Evolutionary conservation across 2,797 vertebrate genomes (phyloP).

Genomic region (Xenentodon cancila): DNA sequence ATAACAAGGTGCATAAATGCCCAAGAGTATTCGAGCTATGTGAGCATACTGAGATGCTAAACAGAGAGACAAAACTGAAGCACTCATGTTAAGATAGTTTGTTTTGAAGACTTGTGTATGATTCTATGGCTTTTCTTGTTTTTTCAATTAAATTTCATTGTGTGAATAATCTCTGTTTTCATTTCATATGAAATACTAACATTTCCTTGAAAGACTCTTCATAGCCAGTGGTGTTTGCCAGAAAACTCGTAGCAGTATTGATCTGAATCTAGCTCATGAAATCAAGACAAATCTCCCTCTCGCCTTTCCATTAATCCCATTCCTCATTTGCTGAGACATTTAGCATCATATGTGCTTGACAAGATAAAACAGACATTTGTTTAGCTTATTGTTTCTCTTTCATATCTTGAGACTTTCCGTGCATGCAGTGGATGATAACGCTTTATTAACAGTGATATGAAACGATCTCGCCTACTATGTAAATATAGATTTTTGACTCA

Average conservation of each 20-base stretch:
- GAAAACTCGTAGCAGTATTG: slow-evolving; percentile 29
- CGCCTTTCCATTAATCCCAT: slow-evolving; percentile 38
- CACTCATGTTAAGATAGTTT: slow-evolving; percentile 38
- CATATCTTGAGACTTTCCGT: slow-evolving; percentile 35
- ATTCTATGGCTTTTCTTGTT: slow-evolving; percentile 33
- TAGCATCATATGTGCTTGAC: slow-evolving; percentile 32
- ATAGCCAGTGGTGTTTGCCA: slow-evolving; percentile 39
- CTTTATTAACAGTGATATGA: slow-evolving; percentile 38
- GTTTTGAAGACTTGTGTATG: slow-evolving; percentile 54
- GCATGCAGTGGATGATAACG: slow-evolving; percentile 36
- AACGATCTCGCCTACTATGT: slow-evolving; percentile 39
- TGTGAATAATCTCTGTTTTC: slow-evolving; percentile 56
- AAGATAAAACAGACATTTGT: slow-evolving; percentile 22
- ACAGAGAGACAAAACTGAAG: slow-evolving; percentile 43
- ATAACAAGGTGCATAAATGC: slow-evolving; percentile 62
- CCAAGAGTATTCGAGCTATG: slow-evolving; percentile 52
- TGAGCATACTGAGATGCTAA: slow-evolving; percentile 30
- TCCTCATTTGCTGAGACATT: slow-evolving; percentile 56
- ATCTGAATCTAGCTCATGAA: slow-evolving; percentile 39
- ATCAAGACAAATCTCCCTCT: slow-evolving; percentile 32
- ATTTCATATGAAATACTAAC: slow-evolving; percentile 42
- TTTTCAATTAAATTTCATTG: slow-evolving; percentile 64
- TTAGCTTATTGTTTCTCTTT: slow-evolving; percentile 37
- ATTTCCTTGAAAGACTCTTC: slow-evolving; percentile 49
- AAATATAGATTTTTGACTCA: slow-evolving; percentile 51